Base-by-base conservation (phyloP, 2,797 vertebrate genomes). In the Thripadectes ignobilis region DNA sequence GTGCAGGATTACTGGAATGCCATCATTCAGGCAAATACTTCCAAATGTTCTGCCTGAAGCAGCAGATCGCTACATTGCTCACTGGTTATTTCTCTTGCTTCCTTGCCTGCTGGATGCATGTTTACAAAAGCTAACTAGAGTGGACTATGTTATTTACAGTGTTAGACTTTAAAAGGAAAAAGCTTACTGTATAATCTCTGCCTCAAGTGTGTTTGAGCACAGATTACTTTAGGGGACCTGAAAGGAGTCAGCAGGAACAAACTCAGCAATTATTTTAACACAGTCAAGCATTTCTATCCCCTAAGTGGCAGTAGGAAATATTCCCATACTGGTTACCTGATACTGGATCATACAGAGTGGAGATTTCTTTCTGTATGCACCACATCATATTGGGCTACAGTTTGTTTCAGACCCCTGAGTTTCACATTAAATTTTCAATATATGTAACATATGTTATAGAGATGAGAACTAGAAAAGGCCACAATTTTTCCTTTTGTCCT, bases 71-170 rank as follows among this genome's bases (percentile, higher is more conserved):
- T 74, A 6, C 61, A 58, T 46, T 90, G 51, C 55, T 88, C 59
- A 19, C 45, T 82, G 45, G 9, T 76, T 91, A 48, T 87, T 87
- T 85, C 78, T 87, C 4, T 55, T 68, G 46, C 73, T 86, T 86
- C 20, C 57, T 74, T 88, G 77, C 61, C 85, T 86, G 55, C 82
- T 81, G 67, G 71, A 76, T 93, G 38, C 18, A 8, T 76, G 79
- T 87, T 93, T 93, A 93, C 66, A 75, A 71, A 46, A 85, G 82
- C 41, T 95, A 88, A 94, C 95, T 90, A 82, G 74, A 93, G 83
- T 79, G 89, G 91, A 96, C 88, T 65, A 10, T 90, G 80, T 63
- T 95, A 85, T 90, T 95, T 90, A 77, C 67, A 76, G 59, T 43
- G 48, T 67, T 63, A 79, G 69, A 67, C 30, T 90, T 90, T 13